Percentiles rank a stretch among this genome's conserved stretches.
phyloP scores from a whole-genome alignment of 2,797 vertebrate genomes.

The Halcyon badia region DNA sequence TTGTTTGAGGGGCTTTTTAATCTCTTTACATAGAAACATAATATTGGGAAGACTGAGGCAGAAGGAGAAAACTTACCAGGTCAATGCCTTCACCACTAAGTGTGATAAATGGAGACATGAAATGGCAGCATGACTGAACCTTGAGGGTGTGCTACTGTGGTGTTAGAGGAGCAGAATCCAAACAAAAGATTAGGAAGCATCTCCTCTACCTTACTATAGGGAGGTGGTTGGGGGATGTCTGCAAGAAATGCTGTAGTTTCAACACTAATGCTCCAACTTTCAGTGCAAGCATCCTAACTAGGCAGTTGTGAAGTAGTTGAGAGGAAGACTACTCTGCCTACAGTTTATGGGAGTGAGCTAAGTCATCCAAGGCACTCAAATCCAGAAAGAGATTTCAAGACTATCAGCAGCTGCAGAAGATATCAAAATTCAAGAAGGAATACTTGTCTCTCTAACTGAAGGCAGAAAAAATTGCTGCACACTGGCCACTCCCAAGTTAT shows the following conservation, averaged over 20 bases:
- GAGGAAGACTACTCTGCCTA: neutral
- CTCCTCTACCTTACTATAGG: neutral
- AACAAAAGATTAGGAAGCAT: neutral
- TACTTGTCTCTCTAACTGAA: neutral
- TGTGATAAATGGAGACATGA: neutral
- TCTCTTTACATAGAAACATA: neutral
- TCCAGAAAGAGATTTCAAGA: neutral
- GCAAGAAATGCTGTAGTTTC: neutral
- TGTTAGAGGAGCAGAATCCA: neutral
- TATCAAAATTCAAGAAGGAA: neutral
- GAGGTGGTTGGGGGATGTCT: neutral
- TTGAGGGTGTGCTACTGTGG: neutral
- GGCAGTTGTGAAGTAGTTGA: neutral
- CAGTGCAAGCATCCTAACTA: neutral
- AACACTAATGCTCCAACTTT: neutral
- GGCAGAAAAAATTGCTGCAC: neutral
- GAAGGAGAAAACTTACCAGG: neutral
- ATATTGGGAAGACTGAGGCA: neutral
- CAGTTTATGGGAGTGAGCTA: neutral
- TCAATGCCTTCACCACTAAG: neutral
- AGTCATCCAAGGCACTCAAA: neutral
- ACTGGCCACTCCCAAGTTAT: rapidly evolving
- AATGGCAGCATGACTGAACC: neutral
- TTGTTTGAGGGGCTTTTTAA: neutral
- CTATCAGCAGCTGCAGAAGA: neutral